A percentile compares a stretch with the other conserved stretches of the same genome.
Evolutionary conservation across 2,797 vertebrate genomes (phyloP).

Genomic region (Craterocephalus amniculus): DNA sequence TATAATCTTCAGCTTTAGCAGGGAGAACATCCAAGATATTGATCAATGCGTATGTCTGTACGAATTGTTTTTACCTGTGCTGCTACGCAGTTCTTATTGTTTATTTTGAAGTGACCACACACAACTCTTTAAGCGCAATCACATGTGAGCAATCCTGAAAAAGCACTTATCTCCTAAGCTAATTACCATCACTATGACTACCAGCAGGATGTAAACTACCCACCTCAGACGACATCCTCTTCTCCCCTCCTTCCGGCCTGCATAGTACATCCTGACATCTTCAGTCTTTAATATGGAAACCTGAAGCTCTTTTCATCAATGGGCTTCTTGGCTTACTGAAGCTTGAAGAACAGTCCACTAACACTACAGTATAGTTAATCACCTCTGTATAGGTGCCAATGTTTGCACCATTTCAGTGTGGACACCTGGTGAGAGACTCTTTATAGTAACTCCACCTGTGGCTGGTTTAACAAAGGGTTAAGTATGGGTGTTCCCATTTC

Average conservation of each 20-base stretch:
- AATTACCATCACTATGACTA: slow-evolving; percentile 75
- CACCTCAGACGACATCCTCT: slow-evolving; percentile 32
- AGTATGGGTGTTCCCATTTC: slow-evolving; percentile 74
- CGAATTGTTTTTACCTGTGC: neutral
- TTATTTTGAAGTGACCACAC: slow-evolving; percentile 39
- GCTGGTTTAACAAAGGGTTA: slow-evolving; percentile 76
- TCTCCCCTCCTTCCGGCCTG: neutral
- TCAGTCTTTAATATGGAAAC: neutral
- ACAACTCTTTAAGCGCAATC: slow-evolving; percentile 58
- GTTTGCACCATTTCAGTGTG: neutral
- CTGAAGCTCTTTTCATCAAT: slow-evolving; percentile 13
- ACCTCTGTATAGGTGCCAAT: neutral
- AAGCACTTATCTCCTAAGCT: slow-evolving; percentile 82
- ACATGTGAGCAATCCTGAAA: slow-evolving; percentile 77
- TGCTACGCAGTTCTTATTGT: neutral
- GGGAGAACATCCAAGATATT: neutral
- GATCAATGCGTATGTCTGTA: neutral
- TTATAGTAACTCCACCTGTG: slow-evolving; percentile 49
- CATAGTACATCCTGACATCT: slow-evolving; percentile 20
- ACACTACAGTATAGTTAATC: slow-evolving; percentile 4
- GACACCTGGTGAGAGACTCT: slow-evolving; percentile 36
- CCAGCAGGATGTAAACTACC: slow-evolving; percentile 53
- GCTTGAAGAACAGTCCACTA: slow-evolving; percentile 3
- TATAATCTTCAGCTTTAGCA: neutral
- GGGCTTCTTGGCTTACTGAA: slow-evolving; percentile 7